Evolutionary conservation across 2,888 invertebrate species (phyloP).

Genomic region (Anorthoa munda): DNA sequence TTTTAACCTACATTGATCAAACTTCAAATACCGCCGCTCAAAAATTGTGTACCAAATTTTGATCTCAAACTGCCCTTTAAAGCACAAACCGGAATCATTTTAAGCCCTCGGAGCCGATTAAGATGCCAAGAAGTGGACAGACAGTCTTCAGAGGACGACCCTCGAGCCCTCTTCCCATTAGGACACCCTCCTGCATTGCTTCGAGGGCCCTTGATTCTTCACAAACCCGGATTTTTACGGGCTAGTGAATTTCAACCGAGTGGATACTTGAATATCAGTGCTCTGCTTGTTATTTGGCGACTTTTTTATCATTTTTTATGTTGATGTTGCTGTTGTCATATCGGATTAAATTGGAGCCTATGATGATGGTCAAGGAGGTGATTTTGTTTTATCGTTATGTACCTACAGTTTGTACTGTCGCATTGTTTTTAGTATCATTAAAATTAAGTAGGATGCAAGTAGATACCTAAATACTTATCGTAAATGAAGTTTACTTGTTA

Average conservation of each 20-base stretch:
- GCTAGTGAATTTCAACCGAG: conserved; percentile 78
- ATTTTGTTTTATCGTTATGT: background rate
- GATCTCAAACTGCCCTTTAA: conserved; percentile 57
- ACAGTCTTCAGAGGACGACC: conserved; percentile 66
- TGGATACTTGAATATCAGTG: conserved; percentile 72
- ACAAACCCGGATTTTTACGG: conserved; percentile 82
- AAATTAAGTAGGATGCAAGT: too few species aligned
- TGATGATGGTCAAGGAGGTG: background rate
- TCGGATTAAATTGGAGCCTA: conserved; percentile 14
- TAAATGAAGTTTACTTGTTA: too few species aligned
- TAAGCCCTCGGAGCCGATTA: conserved; percentile 70
- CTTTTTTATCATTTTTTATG: conserved; percentile 64
- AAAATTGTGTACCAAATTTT: conserved; percentile 35
- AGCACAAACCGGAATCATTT: conserved; percentile 63
- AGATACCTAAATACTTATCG: too few species aligned
- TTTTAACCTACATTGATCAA: background rate
- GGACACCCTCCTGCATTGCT: conserved; percentile 77
- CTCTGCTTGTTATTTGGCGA: conserved; percentile 74
- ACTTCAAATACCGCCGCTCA: background rate
- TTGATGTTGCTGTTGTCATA: conserved; percentile 40
- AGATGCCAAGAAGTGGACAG: conserved; percentile 74
- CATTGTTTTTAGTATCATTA: too few species aligned
- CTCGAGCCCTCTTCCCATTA: conserved; percentile 77
- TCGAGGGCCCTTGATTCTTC: conserved; percentile 81
- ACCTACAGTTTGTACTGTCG: too few species aligned